Percentiles rank a stretch among this genome's conserved stretches.
Conservation (phyloP, 2,888 invertebrate genomes). For the Myopa testacea region DNA sequence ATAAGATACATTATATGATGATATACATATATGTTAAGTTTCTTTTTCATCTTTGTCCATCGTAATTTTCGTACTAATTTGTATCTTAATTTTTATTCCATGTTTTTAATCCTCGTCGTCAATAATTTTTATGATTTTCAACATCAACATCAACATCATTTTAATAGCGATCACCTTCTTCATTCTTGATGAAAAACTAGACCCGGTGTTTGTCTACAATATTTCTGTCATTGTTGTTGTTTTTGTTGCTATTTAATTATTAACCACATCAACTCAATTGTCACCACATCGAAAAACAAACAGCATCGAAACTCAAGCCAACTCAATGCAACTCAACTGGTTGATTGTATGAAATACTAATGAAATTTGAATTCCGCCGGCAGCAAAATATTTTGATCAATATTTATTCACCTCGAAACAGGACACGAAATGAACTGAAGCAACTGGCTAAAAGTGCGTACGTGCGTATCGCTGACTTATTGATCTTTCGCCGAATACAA, state of each 20-base stretch:
- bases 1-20: too few species aligned
- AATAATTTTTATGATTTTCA: too few species aligned
- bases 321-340: background rate
- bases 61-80: too few species aligned
- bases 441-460: background rate
- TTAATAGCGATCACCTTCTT: too few species aligned
- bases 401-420: conserved; percentile 23
- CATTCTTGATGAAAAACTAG: too few species aligned
- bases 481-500: background rate
- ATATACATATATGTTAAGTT: too few species aligned
- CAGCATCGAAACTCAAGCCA: background rate
- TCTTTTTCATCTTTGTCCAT: too few species aligned
- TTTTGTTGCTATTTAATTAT: background rate
- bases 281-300: background rate
- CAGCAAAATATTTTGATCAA: conserved; percentile 24
- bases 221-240: too few species aligned
- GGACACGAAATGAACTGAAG: background rate
- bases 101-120: too few species aligned
- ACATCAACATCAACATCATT: too few species aligned
- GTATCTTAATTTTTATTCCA: too few species aligned
- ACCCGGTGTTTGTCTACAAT: too few species aligned
- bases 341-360: background rate
- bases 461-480: background rate
- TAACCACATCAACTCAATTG: background rate
- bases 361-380: conserved; percentile 14